These are phyloP conservation scores for Poeciliopsis turneri DNA, from an alignment of 2,797 vertebrate genomes.

Conservation along the genomic window DNA sequence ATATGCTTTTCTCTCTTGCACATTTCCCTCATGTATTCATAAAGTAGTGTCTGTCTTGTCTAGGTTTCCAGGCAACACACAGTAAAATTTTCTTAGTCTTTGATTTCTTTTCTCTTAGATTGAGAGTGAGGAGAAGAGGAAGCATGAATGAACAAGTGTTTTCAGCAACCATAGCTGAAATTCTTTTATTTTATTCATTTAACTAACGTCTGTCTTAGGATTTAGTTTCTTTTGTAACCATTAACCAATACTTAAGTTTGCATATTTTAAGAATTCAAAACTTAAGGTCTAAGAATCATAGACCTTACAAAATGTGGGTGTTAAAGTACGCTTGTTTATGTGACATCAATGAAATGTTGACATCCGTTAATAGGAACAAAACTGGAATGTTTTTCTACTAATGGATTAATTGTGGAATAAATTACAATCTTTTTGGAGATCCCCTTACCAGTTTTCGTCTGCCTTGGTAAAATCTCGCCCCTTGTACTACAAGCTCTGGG, in stretches of 20 bases:
- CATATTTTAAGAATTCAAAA: background rate
- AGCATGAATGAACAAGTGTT: conserved; percentile 54
- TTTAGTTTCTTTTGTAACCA: background rate
- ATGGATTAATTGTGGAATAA: background rate
- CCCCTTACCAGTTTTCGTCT: background rate
- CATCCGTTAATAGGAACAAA: background rate
- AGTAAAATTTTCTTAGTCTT: conserved; percentile 68
- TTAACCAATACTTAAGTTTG: background rate
- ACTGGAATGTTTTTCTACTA: background rate
- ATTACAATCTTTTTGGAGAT: background rate
- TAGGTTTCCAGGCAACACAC: conserved; percentile 83
- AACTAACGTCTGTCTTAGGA: conserved; percentile 16
- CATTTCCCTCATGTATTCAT: conserved; percentile 68
- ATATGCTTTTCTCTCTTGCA: conserved; percentile 49
- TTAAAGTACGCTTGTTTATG: background rate
- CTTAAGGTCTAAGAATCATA: background rate
- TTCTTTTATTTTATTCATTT: conserved; percentile 9
- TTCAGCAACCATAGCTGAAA: conserved; percentile 40
- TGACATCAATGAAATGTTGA: background rate
- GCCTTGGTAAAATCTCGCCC: no score
- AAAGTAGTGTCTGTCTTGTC: conserved; percentile 76
- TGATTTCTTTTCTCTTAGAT: conserved; percentile 68
- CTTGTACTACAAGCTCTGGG: no score
- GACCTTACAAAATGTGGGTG: background rate
- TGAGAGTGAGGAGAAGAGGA: conserved; percentile 49